Evolutionary conservation across 1,140 invertebrate genomes (phyloP).

Genomic region (Patella vulgata): DNA sequence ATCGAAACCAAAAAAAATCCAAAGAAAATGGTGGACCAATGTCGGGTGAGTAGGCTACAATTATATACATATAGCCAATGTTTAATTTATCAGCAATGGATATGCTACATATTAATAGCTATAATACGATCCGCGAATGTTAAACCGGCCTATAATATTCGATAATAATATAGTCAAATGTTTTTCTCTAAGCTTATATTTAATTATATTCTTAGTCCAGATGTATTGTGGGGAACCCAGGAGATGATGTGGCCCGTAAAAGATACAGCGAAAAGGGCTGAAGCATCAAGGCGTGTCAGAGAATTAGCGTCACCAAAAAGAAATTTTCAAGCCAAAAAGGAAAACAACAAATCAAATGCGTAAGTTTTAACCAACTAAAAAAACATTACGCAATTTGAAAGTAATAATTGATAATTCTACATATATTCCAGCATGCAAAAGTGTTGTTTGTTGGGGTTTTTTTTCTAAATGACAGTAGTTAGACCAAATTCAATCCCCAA

Average conservation of each 20-base stretch:
- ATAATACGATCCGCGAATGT: not conserved
- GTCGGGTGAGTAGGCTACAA: conserved; percentile 34
- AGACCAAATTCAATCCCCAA: not conserved
- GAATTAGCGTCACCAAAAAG: conserved; percentile 43
- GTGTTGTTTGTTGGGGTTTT: not conserved
- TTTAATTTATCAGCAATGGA: not conserved
- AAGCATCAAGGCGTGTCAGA: conserved; percentile 35
- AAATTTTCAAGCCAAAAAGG: conserved; percentile 35
- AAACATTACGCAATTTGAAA: not conserved
- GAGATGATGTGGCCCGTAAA: conserved; percentile 45
- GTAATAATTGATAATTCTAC: not conserved
- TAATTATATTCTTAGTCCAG: conserved; percentile 29
- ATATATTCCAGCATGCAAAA: not conserved
- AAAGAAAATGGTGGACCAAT: conserved; percentile 41
- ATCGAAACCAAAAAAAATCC: conserved; percentile 34
- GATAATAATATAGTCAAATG: not conserved
- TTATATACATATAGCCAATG: not conserved
- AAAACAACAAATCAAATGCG: conserved; percentile 30
- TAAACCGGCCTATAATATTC: not conserved
- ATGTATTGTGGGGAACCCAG: conserved; percentile 53
- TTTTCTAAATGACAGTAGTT: too few species aligned
- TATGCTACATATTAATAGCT: not conserved
- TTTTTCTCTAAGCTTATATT: not conserved
- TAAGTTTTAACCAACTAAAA: not conserved
- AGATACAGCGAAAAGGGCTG: conserved; percentile 21